phyloP scores from a whole-genome alignment of 1,140 invertebrate genomes.

The Asbolus verrucosus region DNA sequence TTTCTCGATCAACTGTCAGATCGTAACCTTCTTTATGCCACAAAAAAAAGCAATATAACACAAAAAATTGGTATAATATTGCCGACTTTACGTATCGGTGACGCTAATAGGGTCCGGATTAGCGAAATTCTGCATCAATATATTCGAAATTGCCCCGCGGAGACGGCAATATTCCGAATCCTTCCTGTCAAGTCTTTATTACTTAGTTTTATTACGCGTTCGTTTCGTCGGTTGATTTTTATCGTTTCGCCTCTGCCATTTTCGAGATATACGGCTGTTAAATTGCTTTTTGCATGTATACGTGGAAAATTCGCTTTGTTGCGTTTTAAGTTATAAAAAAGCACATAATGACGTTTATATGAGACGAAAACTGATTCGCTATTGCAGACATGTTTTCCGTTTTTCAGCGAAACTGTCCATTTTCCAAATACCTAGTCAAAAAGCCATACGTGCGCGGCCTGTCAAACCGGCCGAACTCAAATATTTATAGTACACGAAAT shows the following conservation, averaged over 20 bases:
- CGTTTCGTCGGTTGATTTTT: constrained; percentile 1
- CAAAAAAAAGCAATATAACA: too few species aligned
- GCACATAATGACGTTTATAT: constrained; percentile 30
- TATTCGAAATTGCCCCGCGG: background rate
- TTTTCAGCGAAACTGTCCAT: constrained; percentile 52
- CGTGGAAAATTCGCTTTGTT: constrained; percentile 5
- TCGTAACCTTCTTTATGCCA: too few species aligned
- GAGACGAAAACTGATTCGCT: constrained; percentile 45
- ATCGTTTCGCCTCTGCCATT: constrained; percentile 1
- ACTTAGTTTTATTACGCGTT: background rate
- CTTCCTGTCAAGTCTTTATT: background rate
- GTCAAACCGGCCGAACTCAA: constrained; percentile 47
- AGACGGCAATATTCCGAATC: too few species aligned
- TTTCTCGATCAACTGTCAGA: too few species aligned
- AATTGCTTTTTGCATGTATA: background rate
- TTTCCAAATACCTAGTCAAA: constrained; percentile 54
- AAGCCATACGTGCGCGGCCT: constrained; percentile 47
- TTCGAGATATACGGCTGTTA: background rate
- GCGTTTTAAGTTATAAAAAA: constrained; percentile 14
- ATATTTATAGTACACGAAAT: constrained; percentile 53
- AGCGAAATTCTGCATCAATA: background rate
- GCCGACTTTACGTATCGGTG: too few species aligned
- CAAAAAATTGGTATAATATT: too few species aligned
- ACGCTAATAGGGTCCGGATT: too few species aligned
- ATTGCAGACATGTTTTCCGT: constrained; percentile 49